Base-by-base conservation (phyloP, 1,140 invertebrate genomes). In the Drosophila sechellia region DNA sequence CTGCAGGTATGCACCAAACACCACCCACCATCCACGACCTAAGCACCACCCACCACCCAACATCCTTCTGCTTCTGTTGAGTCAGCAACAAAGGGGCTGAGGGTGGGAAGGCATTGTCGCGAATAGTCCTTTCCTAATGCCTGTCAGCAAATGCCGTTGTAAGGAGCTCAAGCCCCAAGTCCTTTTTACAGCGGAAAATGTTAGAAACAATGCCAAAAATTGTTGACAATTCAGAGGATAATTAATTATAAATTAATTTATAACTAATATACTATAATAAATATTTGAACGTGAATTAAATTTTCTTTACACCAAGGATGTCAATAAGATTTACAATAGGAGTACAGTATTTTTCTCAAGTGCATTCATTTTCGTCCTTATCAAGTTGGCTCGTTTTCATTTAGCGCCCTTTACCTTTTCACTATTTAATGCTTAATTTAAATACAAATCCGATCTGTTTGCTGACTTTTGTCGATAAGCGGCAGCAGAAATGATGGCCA, bases 391-490 rank as follows among this genome's bases (percentile, higher is more conserved):
- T 69, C 81, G 59, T 70, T 77, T 77, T 77, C 74, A 77, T 87
- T 87, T 63, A 66, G 42, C 49, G 55, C 40, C 65, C 46, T 70
- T 77, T 60, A 59, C 54, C 64, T 66, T 65, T 74, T 60, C 35
- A 69, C 79, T 61, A 76, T 73, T 87, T 81, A 81, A 61, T 78
- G 71, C 79, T 81, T 87, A 87, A 86, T 87, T 86, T 79, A 87
- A 87, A 72, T 80, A 87, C 83, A 86, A 87, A 71, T 86, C 75
- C 74, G 83, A 87, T 87, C 78, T 86, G 75, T 65, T 79, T 46
- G 83, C 81, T 81, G 81, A 87, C 78, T 86, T 79, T 86, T 78
- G 65, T 71, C 78, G 81, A 86, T 86, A 86, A 86, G 81, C 66
- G 25, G 52, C 65, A 50, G 46, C 46, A 63, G 57, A 79, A 86